Base-by-base conservation (phyloP, 2,113 vertebrate species). In the Pterocles gutturalis region DNA sequence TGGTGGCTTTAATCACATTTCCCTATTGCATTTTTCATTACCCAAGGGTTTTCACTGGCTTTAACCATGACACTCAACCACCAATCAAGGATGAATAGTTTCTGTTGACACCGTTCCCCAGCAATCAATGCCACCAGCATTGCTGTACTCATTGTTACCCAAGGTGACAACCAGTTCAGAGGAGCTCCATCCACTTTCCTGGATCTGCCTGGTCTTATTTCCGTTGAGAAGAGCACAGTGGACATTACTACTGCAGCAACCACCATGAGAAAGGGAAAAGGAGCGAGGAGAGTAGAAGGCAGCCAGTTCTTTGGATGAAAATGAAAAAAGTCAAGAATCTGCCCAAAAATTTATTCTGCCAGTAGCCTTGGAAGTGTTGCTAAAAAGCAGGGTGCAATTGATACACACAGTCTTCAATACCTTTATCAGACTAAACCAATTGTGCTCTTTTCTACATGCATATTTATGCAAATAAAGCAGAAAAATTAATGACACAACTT, bases 291-390 rank as follows among this genome's bases (percentile, higher is more conserved):
- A 13, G 2, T n/a, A 53, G 48, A 90, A 94, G 51, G 90, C 83
- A 96, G 45, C 19, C 48, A 87, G 62, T 85, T 65, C 20, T 93
- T 82, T 67, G n/a, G 12, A 5, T 34, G 19, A 86, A 90, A 67
- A 43, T 58, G 24, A 64, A 94, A 90, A 96, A 97, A 53, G 34
- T 57, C 82, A 90, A 33, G 13, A 43, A 69, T 73, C 87, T 91
- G 70, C 82, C 57, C 94, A 67, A 91, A 94, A 83, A 38, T 53
- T 67, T 62, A 75, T 70, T 80, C 29, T 64, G 36, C 67, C 9
- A 17, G 66, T 29, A 91, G 75, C 13, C 46, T 46, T 62, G 31
- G 58, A 67, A 94, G 17, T 33, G 7, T 4, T 86, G 17, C 58
- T 61, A 41, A 76, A 91, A 96, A 76, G 45, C n/a, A 72, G 41